Evolutionary conservation across 2,113 vertebrate species (phyloP), one percentile per base, ranked within the genome.

Genomic region (Chrysochloris asiatica): DNA sequence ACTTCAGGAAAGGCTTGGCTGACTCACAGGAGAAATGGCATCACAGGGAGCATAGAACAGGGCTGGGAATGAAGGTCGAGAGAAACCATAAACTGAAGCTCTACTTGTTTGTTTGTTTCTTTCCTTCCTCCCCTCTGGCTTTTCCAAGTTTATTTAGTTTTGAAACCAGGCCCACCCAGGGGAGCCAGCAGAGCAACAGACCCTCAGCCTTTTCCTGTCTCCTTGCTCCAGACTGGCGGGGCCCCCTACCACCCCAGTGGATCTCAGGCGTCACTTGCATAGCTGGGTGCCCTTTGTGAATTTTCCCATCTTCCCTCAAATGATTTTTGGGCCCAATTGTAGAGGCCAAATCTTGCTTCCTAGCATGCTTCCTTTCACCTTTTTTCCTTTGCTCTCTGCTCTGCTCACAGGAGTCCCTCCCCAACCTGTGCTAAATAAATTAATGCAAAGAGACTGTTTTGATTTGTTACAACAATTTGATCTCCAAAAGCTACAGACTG

Each of bases 101-200:
- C 17, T n/a, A 3, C 89, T 89, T 76, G 80, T 84, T 88, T 96
- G 90, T 94, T 93, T 95, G 72, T 89, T 86, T 86, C 94, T 93
- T 88, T 54, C 89, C 76, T 93, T 89, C 75, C n/a, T 93, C 48
- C 52, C 43, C 19, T 81, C 91, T 88, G 50, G n/a, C 67, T 86
- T 67, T 73, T 52, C 80, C 71, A 82, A 91, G 88, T 93, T 96
- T 96, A 88, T 95, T 96, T 94, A 72, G 61, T 97, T 95, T 90
- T 76, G 95, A 93, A 96, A 96, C 69, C 54, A 50, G 69, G 88
- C 86, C 92, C 73, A 67, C 95, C 94, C 92, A 84, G 83, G 92
- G 94, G 92, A 96, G 83, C 90, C 81, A 52, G 38, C 13, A 0
- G 0, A 88, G 48, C 80, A 28, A 26, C 90, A 73, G 83, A 79